These are phyloP conservation scores for Boulengeromyrus knoepffleri DNA, from an alignment of 2,113 vertebrate species.

Conservation along the genomic window DNA sequence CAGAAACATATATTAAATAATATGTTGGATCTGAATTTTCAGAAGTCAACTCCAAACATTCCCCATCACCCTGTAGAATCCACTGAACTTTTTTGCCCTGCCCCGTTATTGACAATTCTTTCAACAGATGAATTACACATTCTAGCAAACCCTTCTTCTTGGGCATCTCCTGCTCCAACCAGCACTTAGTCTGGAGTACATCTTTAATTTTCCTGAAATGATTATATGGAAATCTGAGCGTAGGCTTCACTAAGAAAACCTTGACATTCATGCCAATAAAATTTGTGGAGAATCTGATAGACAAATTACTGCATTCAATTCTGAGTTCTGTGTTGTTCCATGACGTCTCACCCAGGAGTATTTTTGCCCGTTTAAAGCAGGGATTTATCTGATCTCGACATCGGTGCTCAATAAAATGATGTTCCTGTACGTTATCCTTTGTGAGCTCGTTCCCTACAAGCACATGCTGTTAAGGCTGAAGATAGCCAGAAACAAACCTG, in stretches of 20 bases:
- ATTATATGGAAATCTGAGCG: neutral
- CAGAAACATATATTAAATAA: neutral
- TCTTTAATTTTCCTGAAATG: neutral
- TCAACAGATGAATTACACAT: neutral
- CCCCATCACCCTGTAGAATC: neutral
- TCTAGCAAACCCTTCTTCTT: neutral
- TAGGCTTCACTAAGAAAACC: neutral
- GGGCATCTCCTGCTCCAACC: neutral
- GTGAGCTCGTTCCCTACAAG: neutral
- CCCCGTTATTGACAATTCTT: neutral
- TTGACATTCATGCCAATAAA: accelerated
- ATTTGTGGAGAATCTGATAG: neutral
- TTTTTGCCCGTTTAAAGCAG: neutral
- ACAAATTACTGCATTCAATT: neutral
- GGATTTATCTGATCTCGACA: neutral
- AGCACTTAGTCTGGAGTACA: neutral
- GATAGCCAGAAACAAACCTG: neutral
- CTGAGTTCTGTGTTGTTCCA: neutral
- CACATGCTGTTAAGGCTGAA: neutral
- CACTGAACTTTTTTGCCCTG: neutral
- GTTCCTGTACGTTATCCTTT: neutral
- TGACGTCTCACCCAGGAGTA: accelerated
- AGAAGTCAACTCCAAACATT: neutral
- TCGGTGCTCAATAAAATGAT: neutral
- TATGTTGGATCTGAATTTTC: neutral